Base-by-base conservation (phyloP, 2,797 vertebrate genomes). In the Mycteria americana region DNA sequence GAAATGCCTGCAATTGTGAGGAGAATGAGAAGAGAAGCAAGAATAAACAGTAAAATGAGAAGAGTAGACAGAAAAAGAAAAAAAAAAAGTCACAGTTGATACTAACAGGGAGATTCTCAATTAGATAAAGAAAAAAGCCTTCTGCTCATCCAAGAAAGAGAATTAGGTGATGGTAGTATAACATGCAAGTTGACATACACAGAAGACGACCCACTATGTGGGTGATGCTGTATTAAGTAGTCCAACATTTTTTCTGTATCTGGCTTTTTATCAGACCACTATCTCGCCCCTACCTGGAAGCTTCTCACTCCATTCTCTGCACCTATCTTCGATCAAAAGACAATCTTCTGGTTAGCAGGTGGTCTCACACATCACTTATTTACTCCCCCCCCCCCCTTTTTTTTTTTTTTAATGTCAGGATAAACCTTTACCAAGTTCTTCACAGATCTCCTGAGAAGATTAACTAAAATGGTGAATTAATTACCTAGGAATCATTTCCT, bases 371-470 rank as follows among this genome's bases (percentile, higher is more conserved):
- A 54, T 59, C 21, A 70, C 3, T 22, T 76, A 76, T 45, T 89
- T 68, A 89, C 51, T 60, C 2, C 14, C 11, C 6, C 2, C 6
- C 9, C 2, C 1, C 2, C 2, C 10, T 50, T 51, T 25, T 69
- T 69, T 73, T 64, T 45, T 48, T 62, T 63, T 70, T 65, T 6
- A 68, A 77, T 88, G 60, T 41, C 27, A 67, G 19, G 5, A 60
- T 92, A 95, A 74, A 48, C 3, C 10, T 70, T 77, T 56, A 83
- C 13, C 43, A 75, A 31, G n/a, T 75, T 68, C 33, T 72, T 89
- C 59, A 94, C 7, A 65, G 53, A 54, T 37, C 25, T 68, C 53
- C 39, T 63, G 45, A 87, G 46, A 80, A 85, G 27, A 86, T 60
- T 53, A 95, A 87, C n/a, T 79, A 27, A 79, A 92, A 35, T 11